phyloP scores from a whole-genome alignment of 2,113 vertebrate genomes.

The Aegithalos caudatus region DNA sequence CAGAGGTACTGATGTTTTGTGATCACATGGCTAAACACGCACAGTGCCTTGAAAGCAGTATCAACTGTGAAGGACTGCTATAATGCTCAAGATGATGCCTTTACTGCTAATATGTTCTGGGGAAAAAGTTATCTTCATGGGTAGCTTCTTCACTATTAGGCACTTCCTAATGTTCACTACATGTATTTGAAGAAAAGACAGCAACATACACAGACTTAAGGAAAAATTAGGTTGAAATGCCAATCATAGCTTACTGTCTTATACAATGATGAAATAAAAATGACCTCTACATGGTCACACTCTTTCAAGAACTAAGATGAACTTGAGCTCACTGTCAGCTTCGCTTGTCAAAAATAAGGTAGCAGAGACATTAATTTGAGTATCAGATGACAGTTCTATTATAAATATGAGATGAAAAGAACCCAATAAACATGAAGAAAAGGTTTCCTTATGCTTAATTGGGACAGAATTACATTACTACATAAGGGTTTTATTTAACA shows the following conservation, averaged over 20 bases:
- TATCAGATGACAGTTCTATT: slow-evolving; percentile 12
- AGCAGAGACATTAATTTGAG: neutral
- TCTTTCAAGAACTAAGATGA: slow-evolving; percentile 10
- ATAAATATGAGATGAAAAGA: neutral
- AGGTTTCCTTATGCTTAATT: neutral
- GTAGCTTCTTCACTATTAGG: neutral
- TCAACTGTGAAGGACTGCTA: neutral
- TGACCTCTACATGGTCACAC: neutral
- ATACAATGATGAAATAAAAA: neutral
- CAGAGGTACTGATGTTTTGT: neutral
- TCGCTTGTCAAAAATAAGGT: slow-evolving; percentile 3
- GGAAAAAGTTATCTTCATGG: neutral
- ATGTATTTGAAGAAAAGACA: neutral
- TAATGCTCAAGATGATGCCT: neutral
- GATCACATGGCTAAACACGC: neutral
- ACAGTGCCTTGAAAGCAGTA: neutral
- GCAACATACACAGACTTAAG: neutral
- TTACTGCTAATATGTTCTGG: neutral
- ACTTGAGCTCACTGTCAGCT: neutral
- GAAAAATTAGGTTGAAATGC: neutral
- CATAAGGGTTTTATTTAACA: neutral
- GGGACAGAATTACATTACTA: neutral
- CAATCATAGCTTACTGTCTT: neutral
- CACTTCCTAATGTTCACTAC: neutral
- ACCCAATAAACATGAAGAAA: neutral